phyloP scores from a whole-genome alignment of 2,113 vertebrate genomes.

The Saiga tatarica region DNA sequence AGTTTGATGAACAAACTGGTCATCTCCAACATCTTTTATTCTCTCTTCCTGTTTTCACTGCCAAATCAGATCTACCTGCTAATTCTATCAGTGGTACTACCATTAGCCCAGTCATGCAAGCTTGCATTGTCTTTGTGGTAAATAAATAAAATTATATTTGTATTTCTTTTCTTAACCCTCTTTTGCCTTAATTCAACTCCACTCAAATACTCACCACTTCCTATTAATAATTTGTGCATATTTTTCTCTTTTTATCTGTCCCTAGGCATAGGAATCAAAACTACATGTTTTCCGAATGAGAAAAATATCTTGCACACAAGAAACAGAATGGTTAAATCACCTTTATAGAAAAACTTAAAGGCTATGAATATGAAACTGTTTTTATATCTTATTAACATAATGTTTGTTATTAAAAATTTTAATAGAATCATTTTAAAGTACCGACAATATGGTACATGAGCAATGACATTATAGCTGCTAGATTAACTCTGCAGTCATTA shows the following conservation, averaged over 20 bases:
- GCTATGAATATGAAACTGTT: background rate
- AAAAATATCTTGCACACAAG: background rate
- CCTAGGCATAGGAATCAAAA: background rate
- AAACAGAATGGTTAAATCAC: background rate
- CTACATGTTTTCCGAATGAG: background rate
- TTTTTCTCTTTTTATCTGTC: background rate
- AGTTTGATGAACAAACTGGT: too few relatives aligned
- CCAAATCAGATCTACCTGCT: background rate
- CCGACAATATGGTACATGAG: background rate
- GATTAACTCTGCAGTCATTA: background rate
- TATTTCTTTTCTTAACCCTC: background rate
- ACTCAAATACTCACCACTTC: background rate
- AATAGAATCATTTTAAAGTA: constrained; percentile 24
- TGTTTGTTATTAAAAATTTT: background rate
- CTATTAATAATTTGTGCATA: background rate
- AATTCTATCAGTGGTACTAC: background rate
- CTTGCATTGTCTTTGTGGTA: background rate
- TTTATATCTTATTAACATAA: background rate
- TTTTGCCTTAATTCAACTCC: background rate
- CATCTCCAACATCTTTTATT: background rate
- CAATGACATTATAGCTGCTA: background rate
- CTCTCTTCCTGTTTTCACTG: background rate
- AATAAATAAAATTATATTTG: background rate
- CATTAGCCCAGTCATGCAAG: background rate
- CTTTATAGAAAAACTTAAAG: background rate